These are phyloP conservation scores for Riptortus pedestris DNA, from an alignment of 1,140 invertebrate genomes.

Conservation along the genomic window DNA sequence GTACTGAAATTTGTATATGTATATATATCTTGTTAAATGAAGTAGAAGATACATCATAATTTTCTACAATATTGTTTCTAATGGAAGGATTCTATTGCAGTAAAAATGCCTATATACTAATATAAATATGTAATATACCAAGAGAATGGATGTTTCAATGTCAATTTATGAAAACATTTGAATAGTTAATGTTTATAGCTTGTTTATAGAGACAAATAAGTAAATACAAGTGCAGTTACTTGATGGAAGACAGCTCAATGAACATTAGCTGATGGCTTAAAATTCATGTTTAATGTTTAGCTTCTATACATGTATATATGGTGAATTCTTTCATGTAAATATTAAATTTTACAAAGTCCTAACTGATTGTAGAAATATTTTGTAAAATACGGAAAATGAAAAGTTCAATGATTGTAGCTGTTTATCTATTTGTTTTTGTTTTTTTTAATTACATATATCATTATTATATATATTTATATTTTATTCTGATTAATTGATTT, in stretches of 20 bases:
- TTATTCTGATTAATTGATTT: too few relatives aligned
- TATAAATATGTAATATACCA: background rate
- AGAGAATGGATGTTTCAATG: background rate
- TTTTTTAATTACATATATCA: too few relatives aligned
- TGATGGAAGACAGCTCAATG: background rate
- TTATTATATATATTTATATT: too few relatives aligned
- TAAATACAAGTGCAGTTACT: background rate
- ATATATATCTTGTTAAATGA: too few relatives aligned
- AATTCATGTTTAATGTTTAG: background rate
- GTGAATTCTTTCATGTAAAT: background rate
- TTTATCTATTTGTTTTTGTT: too few relatives aligned
- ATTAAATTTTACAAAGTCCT: background rate
- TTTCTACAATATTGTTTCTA: too few relatives aligned
- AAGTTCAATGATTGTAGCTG: too few relatives aligned
- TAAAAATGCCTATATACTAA: background rate
- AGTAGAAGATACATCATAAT: too few relatives aligned
- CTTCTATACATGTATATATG: background rate
- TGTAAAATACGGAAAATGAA: too few relatives aligned
- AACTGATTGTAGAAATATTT: background rate
- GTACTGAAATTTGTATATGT: too few relatives aligned
- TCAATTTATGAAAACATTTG: background rate
- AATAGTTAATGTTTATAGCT: background rate
- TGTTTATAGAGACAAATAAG: background rate
- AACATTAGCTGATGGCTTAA: background rate
- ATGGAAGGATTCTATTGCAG: background rate